These are phyloP conservation scores for Planiliza haematocheilus DNA, from an alignment of 2,113 vertebrate species.

Conservation along the genomic window DNA sequence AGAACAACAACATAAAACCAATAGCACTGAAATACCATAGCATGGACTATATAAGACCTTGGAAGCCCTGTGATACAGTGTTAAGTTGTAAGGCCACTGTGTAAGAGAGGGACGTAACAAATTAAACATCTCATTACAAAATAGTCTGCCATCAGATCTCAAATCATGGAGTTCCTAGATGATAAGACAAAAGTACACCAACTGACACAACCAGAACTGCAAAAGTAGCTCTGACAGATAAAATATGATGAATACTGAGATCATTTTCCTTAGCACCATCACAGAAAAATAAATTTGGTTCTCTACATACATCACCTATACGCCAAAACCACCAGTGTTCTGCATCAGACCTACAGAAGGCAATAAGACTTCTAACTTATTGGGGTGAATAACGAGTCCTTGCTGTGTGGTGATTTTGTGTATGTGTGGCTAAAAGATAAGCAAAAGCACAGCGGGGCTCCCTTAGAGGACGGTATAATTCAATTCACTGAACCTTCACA, in stretches of 20 bases:
- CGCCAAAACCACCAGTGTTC: neutral
- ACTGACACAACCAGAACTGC: neutral
- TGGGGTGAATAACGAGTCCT: constrained; percentile 14
- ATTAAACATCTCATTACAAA: too few species aligned
- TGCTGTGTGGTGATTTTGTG: neutral
- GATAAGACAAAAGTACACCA: too few species aligned
- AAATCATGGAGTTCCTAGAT: too few species aligned
- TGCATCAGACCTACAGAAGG: neutral
- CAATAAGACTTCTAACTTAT: constrained; percentile 2
- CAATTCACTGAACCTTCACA: constrained; percentile 33
- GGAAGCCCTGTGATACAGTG: too few species aligned
- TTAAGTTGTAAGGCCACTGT: too few species aligned
- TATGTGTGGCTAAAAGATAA: constrained; percentile 40
- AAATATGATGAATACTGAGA: neutral
- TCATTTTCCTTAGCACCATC: neutral
- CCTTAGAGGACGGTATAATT: constrained; percentile 39
- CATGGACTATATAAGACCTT: too few species aligned
- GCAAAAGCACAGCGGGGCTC: constrained; percentile 3
- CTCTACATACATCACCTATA: neutral
- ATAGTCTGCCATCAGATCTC: too few species aligned
- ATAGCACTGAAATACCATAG: too few species aligned
- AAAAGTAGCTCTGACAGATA: neutral
- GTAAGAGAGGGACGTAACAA: too few species aligned
- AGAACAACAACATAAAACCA: too few species aligned
- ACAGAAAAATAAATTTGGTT: neutral